Base-by-base conservation (phyloP, 2,797 vertebrate species). In the Xenops minutus region DNA sequence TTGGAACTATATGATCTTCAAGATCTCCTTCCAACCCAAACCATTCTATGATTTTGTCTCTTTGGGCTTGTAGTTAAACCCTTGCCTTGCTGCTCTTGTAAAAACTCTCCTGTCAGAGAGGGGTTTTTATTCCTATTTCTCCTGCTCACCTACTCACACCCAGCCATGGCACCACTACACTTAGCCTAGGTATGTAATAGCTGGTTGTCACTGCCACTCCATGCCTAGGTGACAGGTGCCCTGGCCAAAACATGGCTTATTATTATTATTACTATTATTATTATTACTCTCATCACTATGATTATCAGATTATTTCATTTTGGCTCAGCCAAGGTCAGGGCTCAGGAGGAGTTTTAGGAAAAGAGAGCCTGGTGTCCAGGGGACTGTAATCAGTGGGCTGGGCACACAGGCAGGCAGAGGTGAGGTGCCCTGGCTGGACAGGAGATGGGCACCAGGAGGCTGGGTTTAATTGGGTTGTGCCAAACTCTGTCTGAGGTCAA, bases 281-380 rank as follows among this genome's bases (percentile, higher is more conserved):
- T 93, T 96, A 95, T 76, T 63, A 27, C 75, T 67, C 49, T 83
- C 75, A 76, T 52, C 2, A 7, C 73, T 82, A 26, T 85, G 91
- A 96, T 93, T 96, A 94, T 86, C 71, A 14, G 61, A 94, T 95
- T 95, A 92, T 84, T 74, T 64, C 29, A 26, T 58, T 58, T 71
- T 18, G 46, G 88, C 73, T 81, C 67, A 48, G 71, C 10, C 1
- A 6, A 84, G 88, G 88, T 86, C 89, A 84, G 62, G 79, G 64
- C 85, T 79, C 62, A 19, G 89, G 77, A 78, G 58, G 37, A 64
- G 62, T 37, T 61, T 10, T 6, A 18, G 44, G 44, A 34, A 68
- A 61, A 59, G 21, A 39, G 71, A 61, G 3, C n/a, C 7, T 36
- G 0, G 0, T 0, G 23, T 6, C 17, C 43, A 27, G 12, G 30